phyloP scores from a whole-genome alignment of 2,113 vertebrate genomes.

The Mustela nigripes region DNA sequence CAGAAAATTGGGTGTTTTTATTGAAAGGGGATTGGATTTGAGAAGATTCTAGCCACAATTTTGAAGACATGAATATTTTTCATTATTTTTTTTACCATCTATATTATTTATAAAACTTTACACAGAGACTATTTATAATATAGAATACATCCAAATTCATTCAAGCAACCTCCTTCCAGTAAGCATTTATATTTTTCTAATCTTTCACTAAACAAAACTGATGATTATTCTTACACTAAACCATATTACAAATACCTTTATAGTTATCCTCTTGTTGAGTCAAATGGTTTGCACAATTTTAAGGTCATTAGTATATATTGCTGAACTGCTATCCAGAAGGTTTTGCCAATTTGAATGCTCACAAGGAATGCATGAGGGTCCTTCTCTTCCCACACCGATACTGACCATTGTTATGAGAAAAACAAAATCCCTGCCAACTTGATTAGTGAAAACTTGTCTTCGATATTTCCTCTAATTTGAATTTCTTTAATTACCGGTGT shows the following conservation, averaged over 20 bases:
- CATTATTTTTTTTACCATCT: neutral
- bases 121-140: neutral
- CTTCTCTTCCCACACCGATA: neutral
- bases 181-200: neutral
- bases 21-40: neutral
- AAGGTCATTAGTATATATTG: neutral
- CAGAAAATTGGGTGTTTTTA: neutral
- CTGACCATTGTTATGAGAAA: neutral
- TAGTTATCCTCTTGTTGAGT: neutral
- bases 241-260: neutral
- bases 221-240: neutral
- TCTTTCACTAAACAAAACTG: neutral
- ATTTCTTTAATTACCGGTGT: neutral
- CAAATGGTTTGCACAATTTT: neutral
- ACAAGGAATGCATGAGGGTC: neutral
- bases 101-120: neutral
- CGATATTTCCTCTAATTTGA: neutral
- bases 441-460: neutral
- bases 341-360: neutral
- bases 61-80: neutral
- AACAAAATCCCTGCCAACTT: neutral
- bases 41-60: neutral
- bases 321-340: neutral
- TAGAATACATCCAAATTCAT: neutral
- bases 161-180: neutral